These are phyloP conservation scores for Brachionus rotundiformis DNA, from an alignment of 1,140 invertebrate species.

Conservation along the genomic window DNA sequence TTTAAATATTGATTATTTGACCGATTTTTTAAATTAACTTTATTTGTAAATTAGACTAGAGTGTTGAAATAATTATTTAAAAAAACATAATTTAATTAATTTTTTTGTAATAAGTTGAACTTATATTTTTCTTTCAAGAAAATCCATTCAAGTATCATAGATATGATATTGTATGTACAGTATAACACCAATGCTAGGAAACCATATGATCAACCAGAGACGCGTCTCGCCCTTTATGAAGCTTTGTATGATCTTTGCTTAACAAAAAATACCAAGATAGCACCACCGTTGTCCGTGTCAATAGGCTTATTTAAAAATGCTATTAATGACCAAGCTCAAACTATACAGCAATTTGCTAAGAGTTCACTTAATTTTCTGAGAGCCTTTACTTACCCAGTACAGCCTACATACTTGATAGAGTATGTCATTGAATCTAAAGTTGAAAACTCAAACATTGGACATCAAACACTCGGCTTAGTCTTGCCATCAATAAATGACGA, in stretches of 20 bases:
- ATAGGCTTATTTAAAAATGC: conserved; percentile 16
- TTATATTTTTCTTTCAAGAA: not conserved
- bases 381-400: conserved; percentile 22
- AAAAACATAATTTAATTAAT: no score
- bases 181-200: not conserved
- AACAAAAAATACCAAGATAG: conserved; percentile 3
- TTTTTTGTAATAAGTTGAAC: not conserved
- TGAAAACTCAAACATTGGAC: not conserved
- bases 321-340: not conserved
- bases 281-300: conserved; percentile 6
- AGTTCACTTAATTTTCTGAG: not conserved
- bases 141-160: conserved; percentile 10
- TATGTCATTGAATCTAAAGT: not conserved
- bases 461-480: not conserved
- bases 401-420: not conserved
- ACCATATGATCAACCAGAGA: conserved; percentile 20
- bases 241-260: conserved; percentile 15
- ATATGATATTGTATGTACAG: conserved; percentile 24
- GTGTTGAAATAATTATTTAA: no score
- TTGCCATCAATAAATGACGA: not conserved
- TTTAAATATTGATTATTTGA: no score
- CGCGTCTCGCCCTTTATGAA: not conserved
- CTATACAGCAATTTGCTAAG: not conserved
- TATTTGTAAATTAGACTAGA: no score
- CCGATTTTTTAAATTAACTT: no score